A percentile compares a stretch with the other conserved stretches of the same genome.
Conservation (phyloP, 2,888 invertebrate species). For the Erebia aethiops region DNA sequence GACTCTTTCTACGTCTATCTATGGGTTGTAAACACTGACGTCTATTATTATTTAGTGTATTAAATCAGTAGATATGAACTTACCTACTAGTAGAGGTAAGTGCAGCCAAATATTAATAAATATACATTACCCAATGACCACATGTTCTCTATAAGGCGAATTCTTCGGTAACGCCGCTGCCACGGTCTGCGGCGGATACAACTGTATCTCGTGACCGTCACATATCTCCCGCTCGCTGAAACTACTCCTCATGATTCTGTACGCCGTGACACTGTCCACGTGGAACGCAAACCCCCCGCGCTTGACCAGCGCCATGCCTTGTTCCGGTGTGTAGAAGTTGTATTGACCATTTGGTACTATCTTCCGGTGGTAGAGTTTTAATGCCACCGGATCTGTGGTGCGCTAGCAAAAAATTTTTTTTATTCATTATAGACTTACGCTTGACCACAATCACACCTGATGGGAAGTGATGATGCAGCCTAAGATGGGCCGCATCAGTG, state of each 20-base stretch:
- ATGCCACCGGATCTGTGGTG: conserved; percentile 84
- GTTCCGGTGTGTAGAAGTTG: conserved; percentile 79
- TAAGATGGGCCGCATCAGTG: too few relatives aligned
- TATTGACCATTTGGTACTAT: conserved; percentile 59
- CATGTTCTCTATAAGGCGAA: conserved; percentile 85
- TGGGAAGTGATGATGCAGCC: too few relatives aligned
- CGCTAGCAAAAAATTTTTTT: conserved; percentile 66
- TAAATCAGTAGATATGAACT: too few relatives aligned
- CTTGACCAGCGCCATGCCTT: conserved; percentile 84
- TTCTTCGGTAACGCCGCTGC: conserved; percentile 81
- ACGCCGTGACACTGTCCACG: conserved; percentile 86
- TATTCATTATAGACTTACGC: too few relatives aligned
- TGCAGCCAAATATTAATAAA: too few relatives aligned
- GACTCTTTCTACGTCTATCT: too few relatives aligned
- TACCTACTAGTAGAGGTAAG: too few relatives aligned
- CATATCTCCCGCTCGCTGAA: conserved; percentile 87
- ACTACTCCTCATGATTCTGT: conserved; percentile 85
- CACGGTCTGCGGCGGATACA: conserved; percentile 84
- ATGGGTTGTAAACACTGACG: too few relatives aligned
- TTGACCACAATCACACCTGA: too few relatives aligned
- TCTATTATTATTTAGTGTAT: too few relatives aligned
- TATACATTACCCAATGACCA: conserved; percentile 80
- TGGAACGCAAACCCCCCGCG: conserved; percentile 88
- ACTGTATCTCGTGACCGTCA: conserved; percentile 84
- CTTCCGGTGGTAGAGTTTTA: conserved; percentile 84